phyloP scores from a whole-genome alignment of 2,113 vertebrate species.

The Shinisaurus crocodilurus region DNA sequence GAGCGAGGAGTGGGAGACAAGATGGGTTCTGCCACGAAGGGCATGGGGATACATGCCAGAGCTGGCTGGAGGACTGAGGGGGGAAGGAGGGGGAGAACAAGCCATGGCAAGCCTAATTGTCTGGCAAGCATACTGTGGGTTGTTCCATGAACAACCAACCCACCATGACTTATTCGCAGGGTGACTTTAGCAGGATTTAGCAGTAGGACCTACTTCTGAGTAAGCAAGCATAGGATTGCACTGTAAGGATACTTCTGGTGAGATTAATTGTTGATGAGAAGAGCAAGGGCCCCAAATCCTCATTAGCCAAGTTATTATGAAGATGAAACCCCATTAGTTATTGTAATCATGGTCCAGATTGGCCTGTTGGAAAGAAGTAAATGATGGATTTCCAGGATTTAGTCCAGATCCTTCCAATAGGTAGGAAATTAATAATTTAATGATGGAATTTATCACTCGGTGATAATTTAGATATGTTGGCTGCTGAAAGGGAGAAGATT shows the following conservation, averaged over 20 bases:
- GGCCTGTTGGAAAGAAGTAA: rapidly evolving
- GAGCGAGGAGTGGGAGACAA: too few species aligned
- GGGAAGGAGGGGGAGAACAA: too few species aligned
- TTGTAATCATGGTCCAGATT: neutral
- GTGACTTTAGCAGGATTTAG: too few species aligned
- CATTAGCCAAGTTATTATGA: neutral
- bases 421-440: neutral
- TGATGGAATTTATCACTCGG: too few species aligned
- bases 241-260: neutral
- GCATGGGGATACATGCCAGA: too few species aligned
- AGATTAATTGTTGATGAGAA: neutral
- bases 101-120: too few species aligned
- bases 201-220: neutral
- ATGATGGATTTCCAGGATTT: neutral
- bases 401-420: neutral
- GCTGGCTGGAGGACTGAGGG: too few species aligned
- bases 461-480: conserved; percentile 4
- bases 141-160: too few species aligned
- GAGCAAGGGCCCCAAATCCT: neutral
- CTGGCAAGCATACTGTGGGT: too few species aligned
- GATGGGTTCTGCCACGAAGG: too few species aligned
- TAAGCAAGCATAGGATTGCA: neutral
- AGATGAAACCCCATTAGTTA: neutral
- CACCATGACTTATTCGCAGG: too few species aligned
- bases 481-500: neutral